Evolutionary conservation across 1,140 invertebrate species (phyloP).

Genomic region (Drosophila pectinifera): DNA sequence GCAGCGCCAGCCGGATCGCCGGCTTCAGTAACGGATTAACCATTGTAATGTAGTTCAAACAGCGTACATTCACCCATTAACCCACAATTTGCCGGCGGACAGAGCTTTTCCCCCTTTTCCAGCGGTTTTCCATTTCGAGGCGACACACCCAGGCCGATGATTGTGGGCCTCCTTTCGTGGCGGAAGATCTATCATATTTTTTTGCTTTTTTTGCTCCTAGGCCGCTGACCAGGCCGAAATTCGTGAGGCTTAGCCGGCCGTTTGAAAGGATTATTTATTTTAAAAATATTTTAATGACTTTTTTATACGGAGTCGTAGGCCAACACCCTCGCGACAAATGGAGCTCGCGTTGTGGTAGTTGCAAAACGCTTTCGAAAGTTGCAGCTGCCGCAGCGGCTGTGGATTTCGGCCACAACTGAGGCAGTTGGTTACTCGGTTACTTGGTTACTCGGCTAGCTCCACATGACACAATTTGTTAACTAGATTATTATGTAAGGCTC

Average conservation of each 20-base stretch:
- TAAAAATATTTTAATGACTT: slow-evolving; percentile 75
- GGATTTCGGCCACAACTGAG: slow-evolving; percentile 29
- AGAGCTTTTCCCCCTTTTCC: slow-evolving; percentile 29
- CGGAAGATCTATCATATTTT: slow-evolving; percentile 62
- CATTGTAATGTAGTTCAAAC: slow-evolving; percentile 73
- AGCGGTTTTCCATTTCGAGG: slow-evolving; percentile 54
- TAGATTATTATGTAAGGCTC: slow-evolving; percentile 77
- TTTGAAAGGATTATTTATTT: slow-evolving; percentile 71
- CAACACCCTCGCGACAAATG: slow-evolving; percentile 69
- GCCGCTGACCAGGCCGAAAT: slow-evolving; percentile 57
- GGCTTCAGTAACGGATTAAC: slow-evolving; percentile 34
- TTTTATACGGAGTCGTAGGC: slow-evolving; percentile 57
- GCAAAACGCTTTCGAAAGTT: slow-evolving; percentile 73
- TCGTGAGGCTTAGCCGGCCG: too few relatives aligned
- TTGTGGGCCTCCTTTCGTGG: slow-evolving; percentile 42
- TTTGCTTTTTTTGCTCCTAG: background rate
- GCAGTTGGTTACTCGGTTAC: slow-evolving; percentile 43
- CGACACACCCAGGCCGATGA: slow-evolving; percentile 46
- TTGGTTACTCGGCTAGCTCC: slow-evolving; percentile 56
- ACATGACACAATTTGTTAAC: slow-evolving; percentile 82
- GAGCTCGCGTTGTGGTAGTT: slow-evolving; percentile 29
- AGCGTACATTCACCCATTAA: slow-evolving; percentile 79
- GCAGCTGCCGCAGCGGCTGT: slow-evolving; percentile 46
- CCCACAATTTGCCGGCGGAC: slow-evolving; percentile 70
- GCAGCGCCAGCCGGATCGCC: slow-evolving; percentile 3